phyloP scores from a whole-genome alignment of 2,888 invertebrate species.

The Acleris cristana region DNA sequence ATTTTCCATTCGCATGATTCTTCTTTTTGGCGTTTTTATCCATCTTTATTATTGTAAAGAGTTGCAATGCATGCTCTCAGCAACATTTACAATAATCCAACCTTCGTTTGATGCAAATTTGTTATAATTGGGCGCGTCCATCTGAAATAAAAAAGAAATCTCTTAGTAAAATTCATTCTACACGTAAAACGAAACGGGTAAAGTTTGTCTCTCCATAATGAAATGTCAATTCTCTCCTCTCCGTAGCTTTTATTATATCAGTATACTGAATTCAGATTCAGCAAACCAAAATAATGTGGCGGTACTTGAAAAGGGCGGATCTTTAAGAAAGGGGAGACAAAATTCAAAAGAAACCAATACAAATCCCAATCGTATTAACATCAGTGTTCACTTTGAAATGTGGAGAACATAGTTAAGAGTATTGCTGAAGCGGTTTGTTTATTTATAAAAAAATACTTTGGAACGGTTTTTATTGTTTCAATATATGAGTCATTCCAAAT shows the following conservation, averaged over 20 bases:
- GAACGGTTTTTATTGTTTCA: too few species aligned
- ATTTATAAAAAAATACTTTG: too few species aligned
- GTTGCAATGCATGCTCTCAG: slow-evolving; percentile 20
- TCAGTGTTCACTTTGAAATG: background rate
- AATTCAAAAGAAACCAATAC: slow-evolving; percentile 52
- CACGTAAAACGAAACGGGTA: slow-evolving; percentile 40
- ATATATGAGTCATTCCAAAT: too few species aligned
- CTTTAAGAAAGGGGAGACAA: slow-evolving; percentile 53
- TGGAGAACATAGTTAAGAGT: too few species aligned
- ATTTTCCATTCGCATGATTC: slow-evolving; percentile 74
- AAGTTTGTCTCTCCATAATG: slow-evolving; percentile 40
- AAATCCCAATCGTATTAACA: too few species aligned
- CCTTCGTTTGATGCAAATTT: slow-evolving; percentile 8
- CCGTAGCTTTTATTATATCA: slow-evolving; percentile 49
- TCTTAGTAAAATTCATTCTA: slow-evolving; percentile 27
- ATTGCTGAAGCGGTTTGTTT: too few species aligned
- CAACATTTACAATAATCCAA: slow-evolving; percentile 13
- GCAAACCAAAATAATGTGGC: slow-evolving; percentile 56
- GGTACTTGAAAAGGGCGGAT: slow-evolving; percentile 64
- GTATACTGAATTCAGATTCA: slow-evolving; percentile 44
- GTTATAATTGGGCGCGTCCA: slow-evolving; percentile 37
- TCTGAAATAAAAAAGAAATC: slow-evolving; percentile 51
- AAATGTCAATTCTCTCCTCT: slow-evolving; percentile 44
- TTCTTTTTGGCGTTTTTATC: slow-evolving; percentile 75
- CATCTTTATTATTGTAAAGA: slow-evolving; percentile 60